phyloP scores from a whole-genome alignment of 2,113 vertebrate genomes.

The Patagioenas fasciata region DNA sequence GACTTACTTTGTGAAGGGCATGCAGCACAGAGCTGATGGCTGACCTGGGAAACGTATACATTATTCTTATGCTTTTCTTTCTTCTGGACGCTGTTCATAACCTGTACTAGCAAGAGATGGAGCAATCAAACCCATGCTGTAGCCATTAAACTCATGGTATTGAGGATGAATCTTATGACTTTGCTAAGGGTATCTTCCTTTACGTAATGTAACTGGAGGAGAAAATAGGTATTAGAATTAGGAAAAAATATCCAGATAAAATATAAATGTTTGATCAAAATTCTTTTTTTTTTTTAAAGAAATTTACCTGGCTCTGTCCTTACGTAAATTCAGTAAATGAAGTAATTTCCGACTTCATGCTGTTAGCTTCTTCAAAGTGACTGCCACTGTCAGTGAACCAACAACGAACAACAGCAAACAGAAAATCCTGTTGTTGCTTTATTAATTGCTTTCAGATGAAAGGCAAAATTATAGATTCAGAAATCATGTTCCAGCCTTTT shows the following conservation, averaged over 20 bases:
- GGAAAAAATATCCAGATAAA: not conserved
- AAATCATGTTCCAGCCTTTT: not conserved
- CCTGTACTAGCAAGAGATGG: not conserved
- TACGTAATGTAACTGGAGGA: not conserved
- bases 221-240: not conserved
- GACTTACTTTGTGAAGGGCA: not conserved
- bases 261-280: not conserved
- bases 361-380: not conserved
- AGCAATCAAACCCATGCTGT: not conserved
- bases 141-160: not conserved
- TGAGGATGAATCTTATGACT: not conserved
- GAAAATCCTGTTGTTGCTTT: not conserved
- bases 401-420: not conserved
- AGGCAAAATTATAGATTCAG: not conserved
- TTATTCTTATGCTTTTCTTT: not conserved
- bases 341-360: not conserved
- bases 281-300: not conserved
- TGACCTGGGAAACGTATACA: not conserved
- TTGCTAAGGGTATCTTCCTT: not conserved
- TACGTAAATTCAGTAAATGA: not conserved
- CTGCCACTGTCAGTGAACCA: not conserved
- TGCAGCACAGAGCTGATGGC: not conserved
- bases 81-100: not conserved
- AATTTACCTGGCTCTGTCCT: not conserved
- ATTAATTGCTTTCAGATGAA: slow-evolving; percentile 29